phyloP scores from a whole-genome alignment of 2,888 invertebrate species.

The Eupithecia vulgata region DNA sequence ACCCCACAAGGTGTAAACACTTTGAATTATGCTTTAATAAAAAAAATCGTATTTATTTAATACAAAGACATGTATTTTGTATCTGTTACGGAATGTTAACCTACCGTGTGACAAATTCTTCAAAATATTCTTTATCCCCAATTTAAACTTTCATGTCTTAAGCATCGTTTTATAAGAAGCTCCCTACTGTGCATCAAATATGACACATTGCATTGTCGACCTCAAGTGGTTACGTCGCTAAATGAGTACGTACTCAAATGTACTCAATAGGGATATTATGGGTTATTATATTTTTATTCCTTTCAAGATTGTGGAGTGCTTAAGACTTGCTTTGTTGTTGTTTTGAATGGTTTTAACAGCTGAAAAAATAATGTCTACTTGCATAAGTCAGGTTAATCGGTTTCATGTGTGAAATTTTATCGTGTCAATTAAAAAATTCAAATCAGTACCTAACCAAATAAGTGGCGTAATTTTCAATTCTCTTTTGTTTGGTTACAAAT shows the following conservation, averaged over 20 bases:
- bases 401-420: background rate
- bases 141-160: conserved; percentile 15
- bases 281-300: conserved; percentile 43
- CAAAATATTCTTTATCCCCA: conserved; percentile 7
- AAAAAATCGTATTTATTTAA: background rate
- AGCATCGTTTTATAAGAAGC: conserved; percentile 11
- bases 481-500: too few relatives aligned
- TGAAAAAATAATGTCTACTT: conserved; percentile 12
- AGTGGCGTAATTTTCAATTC: too few relatives aligned
- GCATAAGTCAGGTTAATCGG: background rate
- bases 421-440: background rate
- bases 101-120: conserved; percentile 29
- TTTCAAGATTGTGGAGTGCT: conserved; percentile 27
- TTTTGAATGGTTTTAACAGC: conserved; percentile 18
- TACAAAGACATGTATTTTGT: background rate
- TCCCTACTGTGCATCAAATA: conserved; percentile 56
- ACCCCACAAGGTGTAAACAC: background rate
- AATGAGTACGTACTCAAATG: conserved; percentile 54
- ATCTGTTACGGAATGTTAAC: background rate
- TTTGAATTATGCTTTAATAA: background rate
- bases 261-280: conserved; percentile 50
- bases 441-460: background rate
- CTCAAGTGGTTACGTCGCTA: conserved; percentile 68
- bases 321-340: conserved; percentile 31
- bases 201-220: conserved; percentile 68